Evolutionary conservation across 2,113 vertebrate species (phyloP), one percentile per base, ranked within the genome.

Genomic region (Megaceryle torquata): DNA sequence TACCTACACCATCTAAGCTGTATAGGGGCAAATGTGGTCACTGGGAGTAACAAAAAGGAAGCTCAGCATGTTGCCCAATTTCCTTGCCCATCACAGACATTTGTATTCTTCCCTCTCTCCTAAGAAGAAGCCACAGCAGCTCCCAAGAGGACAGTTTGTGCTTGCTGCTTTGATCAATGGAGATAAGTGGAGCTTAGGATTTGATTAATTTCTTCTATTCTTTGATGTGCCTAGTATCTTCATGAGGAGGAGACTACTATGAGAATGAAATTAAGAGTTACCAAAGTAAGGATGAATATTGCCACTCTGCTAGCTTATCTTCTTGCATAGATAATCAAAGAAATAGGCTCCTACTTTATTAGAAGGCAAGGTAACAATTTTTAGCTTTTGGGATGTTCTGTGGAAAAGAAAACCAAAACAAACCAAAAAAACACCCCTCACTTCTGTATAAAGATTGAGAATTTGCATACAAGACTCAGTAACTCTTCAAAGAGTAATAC

Each of bases 381-480:
- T 72, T 65, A 82, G 29, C 4, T 65, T 89, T 94, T 80, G 54
- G 68, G n/a, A 56, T 60, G 6, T 63, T 86, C 33, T 82, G 24
- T 79, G 51, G 64, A 43, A 21, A 28, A 70, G 35, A 82, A 63
- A 28, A 56, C 29, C 56, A 33, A 7, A 28, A 4, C 12, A 11
- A 10, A 44, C 10, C 46, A 77, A 39, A 16, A 39, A 93, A 46
- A 9, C n/a, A 7, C 2, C 51, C 86, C 53, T 84, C 10, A 54
- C 19, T 92, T 91, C 70, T 82, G 51, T 95, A 89, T 92, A 84
- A 96, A 88, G 72, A 76, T 69, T 74, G 88, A 92, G 76, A 68
- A 93, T 92, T 92, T 95, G 50, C 82, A 59, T 90, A 67, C 18
- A 22, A 90, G 75, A 91, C 37, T 93, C 54, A 92, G 57, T 61